Evolutionary conservation across 2,113 vertebrate species (phyloP), one percentile per base, ranked within the genome.

Genomic region (Verasper variegatus): DNA sequence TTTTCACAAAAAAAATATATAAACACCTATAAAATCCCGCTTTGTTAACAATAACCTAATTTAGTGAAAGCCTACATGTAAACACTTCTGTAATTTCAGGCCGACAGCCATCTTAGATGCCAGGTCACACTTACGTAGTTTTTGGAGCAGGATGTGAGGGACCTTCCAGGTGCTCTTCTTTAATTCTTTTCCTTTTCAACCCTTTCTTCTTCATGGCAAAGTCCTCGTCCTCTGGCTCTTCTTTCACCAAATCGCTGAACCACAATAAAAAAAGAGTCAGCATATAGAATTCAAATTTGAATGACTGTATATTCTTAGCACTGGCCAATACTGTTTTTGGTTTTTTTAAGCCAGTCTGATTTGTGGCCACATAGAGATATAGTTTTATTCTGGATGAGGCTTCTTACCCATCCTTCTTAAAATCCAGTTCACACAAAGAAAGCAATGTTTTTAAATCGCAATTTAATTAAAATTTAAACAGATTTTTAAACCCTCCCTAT

Each of bases 161-260:
- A 2, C 24, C 71, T 2, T 88, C 88, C 3, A 10, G 2, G 11
- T 73, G 23, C 11, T 92, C 89, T 17, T 89, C 89, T 56, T 91
- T 89, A n/a, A 84, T 61, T 54, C 91, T 84, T 76, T 94, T 95
- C 77, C 91, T 91, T 84, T 91, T 93, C 60, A 82, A 40, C 21
- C 84, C 86, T 76, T 70, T 92, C 71, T 87, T 89, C 74, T 88
- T 84, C 40, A 51, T 20, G 15, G 64, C 64, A 23, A 91, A 94
- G 68, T 93, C 92, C 3, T 72, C 58, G 20, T 88, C 85, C 21
- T 85, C 64, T 8, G 26, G 31, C 21, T 92, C 89, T 49, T 82
- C 54, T 75, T 93, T 92, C 14, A 86, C 31, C 0, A 26, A 42
- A n/a, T 80, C 55, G 4, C 84, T 89, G 70, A 56, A 72, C 1